phyloP scores from a whole-genome alignment of 1,140 invertebrate genomes.

The Rhyzopertha dominica region DNA sequence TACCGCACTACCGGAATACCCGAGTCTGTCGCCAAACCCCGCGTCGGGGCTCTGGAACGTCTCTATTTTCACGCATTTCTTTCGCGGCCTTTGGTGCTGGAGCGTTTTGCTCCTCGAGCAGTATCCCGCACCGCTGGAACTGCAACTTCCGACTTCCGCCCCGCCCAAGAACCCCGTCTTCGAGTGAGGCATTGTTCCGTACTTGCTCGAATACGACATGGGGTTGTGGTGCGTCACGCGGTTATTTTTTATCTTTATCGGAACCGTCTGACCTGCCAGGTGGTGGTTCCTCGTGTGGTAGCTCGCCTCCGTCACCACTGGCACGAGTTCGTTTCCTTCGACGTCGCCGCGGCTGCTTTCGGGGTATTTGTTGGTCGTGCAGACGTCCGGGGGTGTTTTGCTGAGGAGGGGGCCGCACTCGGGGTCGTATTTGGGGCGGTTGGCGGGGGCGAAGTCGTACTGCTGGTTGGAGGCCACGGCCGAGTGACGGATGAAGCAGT shows the following conservation, averaged over 20 bases:
- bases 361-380: conserved; percentile 40
- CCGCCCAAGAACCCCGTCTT: conserved; percentile 39
- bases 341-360: conserved; percentile 28
- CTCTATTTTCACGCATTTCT: conserved; percentile 42
- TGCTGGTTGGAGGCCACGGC: conserved; percentile 9
- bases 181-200: conserved; percentile 40
- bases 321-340: conserved; percentile 18
- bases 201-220: conserved; percentile 36
- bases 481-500: conserved; percentile 37
- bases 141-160: conserved; percentile 37
- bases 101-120: conserved; percentile 41
- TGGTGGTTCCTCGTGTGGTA: conserved; percentile 17
- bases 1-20: conserved; percentile 43
- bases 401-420: conserved; percentile 41
- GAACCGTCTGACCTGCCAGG: conserved; percentile 42
- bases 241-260: conserved; percentile 43
- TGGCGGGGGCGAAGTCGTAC: conserved; percentile 29
- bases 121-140: conserved; percentile 41
- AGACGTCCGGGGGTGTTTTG: conserved; percentile 44
- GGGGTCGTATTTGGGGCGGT: conserved; percentile 37
- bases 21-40: conserved; percentile 36
- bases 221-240: conserved; percentile 25
- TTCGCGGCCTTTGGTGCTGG: conserved; percentile 33
- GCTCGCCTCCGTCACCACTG: conserved; percentile 29
- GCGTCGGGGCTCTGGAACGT: conserved; percentile 40